phyloP scores from a whole-genome alignment of 1,140 invertebrate species.

The Epicauta chinensis region DNA sequence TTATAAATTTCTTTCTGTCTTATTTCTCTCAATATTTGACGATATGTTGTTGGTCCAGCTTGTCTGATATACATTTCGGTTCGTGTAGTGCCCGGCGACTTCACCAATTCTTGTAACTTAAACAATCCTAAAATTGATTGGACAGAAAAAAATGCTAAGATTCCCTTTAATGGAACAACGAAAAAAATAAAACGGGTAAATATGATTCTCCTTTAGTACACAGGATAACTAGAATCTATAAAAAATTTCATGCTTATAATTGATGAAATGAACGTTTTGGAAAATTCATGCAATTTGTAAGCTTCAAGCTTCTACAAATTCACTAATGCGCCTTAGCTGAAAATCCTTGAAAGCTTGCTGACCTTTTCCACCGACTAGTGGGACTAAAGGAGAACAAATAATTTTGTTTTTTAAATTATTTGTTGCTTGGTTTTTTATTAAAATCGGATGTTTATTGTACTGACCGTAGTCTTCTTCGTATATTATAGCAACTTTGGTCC shows the following conservation, averaged over 20 bases:
- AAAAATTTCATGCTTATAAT: no score
- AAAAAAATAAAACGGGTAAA: no score
- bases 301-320: constrained; percentile 12
- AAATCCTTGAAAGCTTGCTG: constrained; percentile 20
- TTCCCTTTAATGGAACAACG: no score
- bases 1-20: constrained; percentile 78
- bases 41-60: constrained; percentile 64
- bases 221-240: no score
- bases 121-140: constrained; percentile 66
- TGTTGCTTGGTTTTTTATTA: no score
- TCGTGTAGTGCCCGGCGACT: constrained; percentile 54
- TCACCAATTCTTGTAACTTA: constrained; percentile 77
- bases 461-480: constrained; percentile 85
- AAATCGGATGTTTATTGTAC: constrained; percentile 24
- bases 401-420: no score
- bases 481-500: constrained; percentile 88
- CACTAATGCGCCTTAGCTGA: constrained; percentile 17
- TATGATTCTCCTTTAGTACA: no score
- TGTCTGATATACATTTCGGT: constrained; percentile 82
- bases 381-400: constrained; percentile 26
- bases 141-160: no score
- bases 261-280: no score
- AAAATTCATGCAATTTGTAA: not conserved
- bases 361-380: constrained; percentile 35
- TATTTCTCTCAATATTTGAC: constrained; percentile 71